These are phyloP conservation scores for Microplitis demolitor DNA, from an alignment of 1,140 invertebrate genomes.

Conservation along the genomic window DNA sequence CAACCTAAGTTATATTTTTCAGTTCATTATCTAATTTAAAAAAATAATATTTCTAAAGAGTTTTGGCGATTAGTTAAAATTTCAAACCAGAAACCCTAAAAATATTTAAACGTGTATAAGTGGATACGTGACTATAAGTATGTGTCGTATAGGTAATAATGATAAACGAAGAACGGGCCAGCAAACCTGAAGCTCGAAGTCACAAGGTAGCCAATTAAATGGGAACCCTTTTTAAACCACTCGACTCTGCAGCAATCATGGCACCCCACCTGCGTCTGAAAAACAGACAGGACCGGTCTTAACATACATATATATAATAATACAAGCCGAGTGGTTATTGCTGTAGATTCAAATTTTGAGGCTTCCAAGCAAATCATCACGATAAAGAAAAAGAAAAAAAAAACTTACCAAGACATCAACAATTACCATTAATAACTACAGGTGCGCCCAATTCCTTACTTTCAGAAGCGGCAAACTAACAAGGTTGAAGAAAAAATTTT, in stretches of 20 bases:
- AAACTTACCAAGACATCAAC: not conserved
- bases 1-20: not conserved
- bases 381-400: not conserved
- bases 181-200: not conserved
- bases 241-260: constrained; percentile 13
- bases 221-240: not conserved
- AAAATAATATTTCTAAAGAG: not conserved
- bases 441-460: not conserved
- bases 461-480: not conserved
- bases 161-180: not conserved
- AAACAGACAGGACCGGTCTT: not conserved
- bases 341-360: not conserved
- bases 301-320: too few species aligned
- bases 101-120: too few species aligned
- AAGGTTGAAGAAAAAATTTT: not conserved
- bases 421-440: not conserved
- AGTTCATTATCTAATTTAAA: too few species aligned
- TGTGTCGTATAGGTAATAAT: not conserved
- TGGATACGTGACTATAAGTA: too few species aligned
- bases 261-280: not conserved
- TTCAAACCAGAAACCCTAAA: not conserved
- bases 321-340: not conserved
- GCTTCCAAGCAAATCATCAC: not conserved
- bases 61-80: not conserved
- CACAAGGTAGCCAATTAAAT: constrained; percentile 19